Conservation (phyloP, 1,140 invertebrate genomes). For the Tetramorium parvispinum region DNA sequence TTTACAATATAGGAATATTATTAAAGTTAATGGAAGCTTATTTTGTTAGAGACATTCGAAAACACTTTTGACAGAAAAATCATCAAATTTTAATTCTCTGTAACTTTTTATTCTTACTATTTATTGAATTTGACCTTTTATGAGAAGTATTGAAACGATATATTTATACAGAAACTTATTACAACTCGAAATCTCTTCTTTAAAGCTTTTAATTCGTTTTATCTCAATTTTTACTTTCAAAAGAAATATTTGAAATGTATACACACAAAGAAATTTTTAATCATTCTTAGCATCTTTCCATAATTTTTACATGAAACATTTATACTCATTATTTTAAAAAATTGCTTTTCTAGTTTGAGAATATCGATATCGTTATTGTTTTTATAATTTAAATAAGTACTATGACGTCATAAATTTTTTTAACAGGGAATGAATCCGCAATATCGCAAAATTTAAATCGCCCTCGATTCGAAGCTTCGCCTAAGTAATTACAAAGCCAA, state of each 20-base stretch:
- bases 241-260: not conserved
- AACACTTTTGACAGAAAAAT: not conserved
- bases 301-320: conserved; percentile 14
- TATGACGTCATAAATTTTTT: not conserved
- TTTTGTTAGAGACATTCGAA: not conserved
- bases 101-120: not conserved
- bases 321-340: not conserved
- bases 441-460: conserved; percentile 1
- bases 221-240: not conserved
- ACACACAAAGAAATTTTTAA: not conserved
- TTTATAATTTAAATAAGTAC: conserved; percentile 12
- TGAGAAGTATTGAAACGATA: not conserved
- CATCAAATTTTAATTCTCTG: not conserved
- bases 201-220: not conserved
- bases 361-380: not conserved
- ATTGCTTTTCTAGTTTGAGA: not conserved
- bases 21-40: not conserved
- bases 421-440: not conserved
- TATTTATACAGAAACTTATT: not conserved
- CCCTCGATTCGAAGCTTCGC: not conserved
- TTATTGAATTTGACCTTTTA: not conserved
- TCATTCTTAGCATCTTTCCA: not conserved
- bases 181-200: not conserved
- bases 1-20: not conserved
- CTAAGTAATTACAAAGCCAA: conserved; percentile 24